Percentiles rank a stretch among this genome's conserved stretches.
Evolutionary conservation across 2,113 vertebrate species (phyloP).

Genomic region (Sturnus vulgaris): DNA sequence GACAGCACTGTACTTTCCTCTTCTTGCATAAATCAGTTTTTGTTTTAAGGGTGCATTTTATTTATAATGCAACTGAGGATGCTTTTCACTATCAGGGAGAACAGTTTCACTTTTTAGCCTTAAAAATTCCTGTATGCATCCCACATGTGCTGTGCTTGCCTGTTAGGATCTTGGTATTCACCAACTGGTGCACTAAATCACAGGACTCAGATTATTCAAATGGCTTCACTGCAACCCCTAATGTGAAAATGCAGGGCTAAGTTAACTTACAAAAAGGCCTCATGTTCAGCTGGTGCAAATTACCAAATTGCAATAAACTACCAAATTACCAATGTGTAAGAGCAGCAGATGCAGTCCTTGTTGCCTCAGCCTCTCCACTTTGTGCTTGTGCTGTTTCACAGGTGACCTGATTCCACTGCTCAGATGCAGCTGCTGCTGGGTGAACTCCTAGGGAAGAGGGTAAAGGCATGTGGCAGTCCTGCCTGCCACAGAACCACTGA

Average conservation of each 20-base stretch:
- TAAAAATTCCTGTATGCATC: background rate
- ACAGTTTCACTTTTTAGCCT: background rate
- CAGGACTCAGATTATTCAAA: background rate
- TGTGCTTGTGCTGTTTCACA: background rate
- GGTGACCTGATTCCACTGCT: background rate
- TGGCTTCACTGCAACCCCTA: background rate
- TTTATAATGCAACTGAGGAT: background rate
- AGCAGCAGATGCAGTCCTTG: background rate
- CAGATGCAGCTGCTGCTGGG: background rate
- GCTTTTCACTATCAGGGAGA: background rate
- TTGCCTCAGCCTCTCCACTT: background rate
- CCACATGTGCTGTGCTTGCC: background rate
- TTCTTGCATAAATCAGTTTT: background rate
- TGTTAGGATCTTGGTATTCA: background rate
- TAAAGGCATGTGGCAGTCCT: background rate
- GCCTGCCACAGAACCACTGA: background rate
- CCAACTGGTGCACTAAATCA: background rate
- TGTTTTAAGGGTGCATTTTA: background rate
- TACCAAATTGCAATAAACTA: constrained; percentile 2
- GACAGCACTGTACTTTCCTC: background rate
- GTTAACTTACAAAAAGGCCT: background rate
- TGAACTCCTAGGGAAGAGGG: background rate
- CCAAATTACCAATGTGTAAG: background rate
- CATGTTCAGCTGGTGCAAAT: background rate
- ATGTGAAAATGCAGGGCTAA: background rate